Evolutionary conservation across 2,888 invertebrate species (phyloP).

Genomic region (Neoaliturus tenellus): DNA sequence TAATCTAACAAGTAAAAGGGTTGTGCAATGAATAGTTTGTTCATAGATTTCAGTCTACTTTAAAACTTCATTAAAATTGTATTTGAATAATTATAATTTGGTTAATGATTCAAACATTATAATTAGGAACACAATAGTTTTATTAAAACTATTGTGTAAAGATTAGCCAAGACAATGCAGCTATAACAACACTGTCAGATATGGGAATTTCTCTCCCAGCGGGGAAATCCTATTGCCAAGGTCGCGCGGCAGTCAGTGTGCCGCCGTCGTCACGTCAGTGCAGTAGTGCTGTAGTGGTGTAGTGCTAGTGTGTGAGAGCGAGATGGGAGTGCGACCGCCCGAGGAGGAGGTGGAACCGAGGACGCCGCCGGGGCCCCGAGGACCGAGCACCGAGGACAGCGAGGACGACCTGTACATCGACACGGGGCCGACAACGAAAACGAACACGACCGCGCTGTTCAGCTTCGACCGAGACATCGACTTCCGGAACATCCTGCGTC

Average conservation of each 20-base stretch:
- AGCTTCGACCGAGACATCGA: neutral
- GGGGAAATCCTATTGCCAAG: neutral
- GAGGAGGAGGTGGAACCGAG: neutral
- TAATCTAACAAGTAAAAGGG: too few species aligned
- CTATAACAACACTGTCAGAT: too few species aligned
- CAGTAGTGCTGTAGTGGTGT: neutral
- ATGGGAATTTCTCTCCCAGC: neutral
- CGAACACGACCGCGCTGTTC: neutral
- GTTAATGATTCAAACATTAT: too few species aligned
- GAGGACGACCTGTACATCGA: constrained; percentile 30
- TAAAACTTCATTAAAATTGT: too few species aligned
- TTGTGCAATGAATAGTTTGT: too few species aligned
- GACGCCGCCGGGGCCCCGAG: constrained; percentile 8
- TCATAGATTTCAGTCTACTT: too few species aligned
- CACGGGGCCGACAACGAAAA: neutral
- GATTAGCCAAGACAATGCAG: too few species aligned
- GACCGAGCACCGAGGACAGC: neutral
- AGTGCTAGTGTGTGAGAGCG: neutral
- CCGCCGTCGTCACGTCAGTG: neutral
- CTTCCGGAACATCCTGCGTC: constrained; percentile 19
- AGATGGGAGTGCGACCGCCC: constrained; percentile 32
- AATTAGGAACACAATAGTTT: too few species aligned
- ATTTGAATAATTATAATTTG: too few species aligned
- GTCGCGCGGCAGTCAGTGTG: neutral
- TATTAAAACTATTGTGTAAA: too few species aligned